Base-by-base conservation (phyloP, 1,140 invertebrate species). In the Nomia melanderi region DNA sequence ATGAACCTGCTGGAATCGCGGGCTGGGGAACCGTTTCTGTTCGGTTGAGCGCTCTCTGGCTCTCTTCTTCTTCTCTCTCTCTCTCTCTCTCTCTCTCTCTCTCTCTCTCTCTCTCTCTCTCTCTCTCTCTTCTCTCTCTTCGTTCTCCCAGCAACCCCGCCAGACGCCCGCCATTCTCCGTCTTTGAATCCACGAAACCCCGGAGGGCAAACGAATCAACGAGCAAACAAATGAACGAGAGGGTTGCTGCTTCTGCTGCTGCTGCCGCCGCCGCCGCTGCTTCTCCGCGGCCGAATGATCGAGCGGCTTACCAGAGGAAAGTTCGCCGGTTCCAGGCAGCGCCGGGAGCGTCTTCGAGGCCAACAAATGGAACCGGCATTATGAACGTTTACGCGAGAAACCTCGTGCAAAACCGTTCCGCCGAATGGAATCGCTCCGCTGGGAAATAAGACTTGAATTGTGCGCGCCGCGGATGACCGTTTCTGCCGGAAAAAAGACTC, bases 1-100 rank as follows among this genome's bases (percentile, higher is more conserved):
- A 91, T 91, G 90, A 91, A 91, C 88, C 87, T 85, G 83, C 84
- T 79, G 78, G 86, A 88, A 88, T 87, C 72, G 82, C 87, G 73
- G 73, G 39, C 53, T 39, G 74, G 62, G 69, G 72, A 74, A 83
- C 62, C 62, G 77, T 64, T 78, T 63, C 80, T 57, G 73, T 85
- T 84, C 72, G 63, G 78, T 69, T 83, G 70, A 57, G 41, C 67
- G 47, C 60, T 71, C 69, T 9, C n/a, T n/a, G n/a, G 50, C 47
- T 8, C 5, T 8, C 20, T 31, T 47, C 29, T 7, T 6, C 59
- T 63, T 41, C 50, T 3, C 29, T 20, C 9, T n/a, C 29, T 31
- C 31, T 2, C 8, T 5, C 57, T 20, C 33, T 25, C 60, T 29
- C 7, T 17, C 36, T 57, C 54, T 29, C 60, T n/a, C 54, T 41